Conservation (phyloP, 2,888 invertebrate genomes). For the Brachypalpus laphriformis region DNA sequence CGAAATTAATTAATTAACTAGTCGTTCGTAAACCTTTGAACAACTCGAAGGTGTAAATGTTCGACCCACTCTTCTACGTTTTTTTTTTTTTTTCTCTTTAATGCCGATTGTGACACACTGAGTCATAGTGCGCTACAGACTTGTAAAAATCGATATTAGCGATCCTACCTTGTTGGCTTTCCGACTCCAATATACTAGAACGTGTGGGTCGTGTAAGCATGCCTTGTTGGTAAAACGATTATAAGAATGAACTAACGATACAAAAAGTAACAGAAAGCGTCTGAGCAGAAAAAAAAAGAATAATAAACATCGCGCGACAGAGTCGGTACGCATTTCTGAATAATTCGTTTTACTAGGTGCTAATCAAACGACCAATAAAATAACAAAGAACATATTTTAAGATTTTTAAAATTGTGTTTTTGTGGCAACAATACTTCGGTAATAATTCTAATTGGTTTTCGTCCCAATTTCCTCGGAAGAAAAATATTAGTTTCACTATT, state of each 20-base stretch:
- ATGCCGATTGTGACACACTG: constrained; percentile 11
- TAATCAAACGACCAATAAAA: not conserved
- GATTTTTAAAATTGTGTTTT: not conserved
- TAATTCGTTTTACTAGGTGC: not conserved
- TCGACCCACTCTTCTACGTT: constrained; percentile 3
- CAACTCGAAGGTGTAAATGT: constrained; percentile 20
- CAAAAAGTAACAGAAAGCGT: not conserved
- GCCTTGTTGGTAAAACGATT: constrained; percentile 4
- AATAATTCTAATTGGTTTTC: too few species aligned
- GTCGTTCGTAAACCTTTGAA: constrained; percentile 3
- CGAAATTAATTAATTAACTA: constrained; percentile 3
- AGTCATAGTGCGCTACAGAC: constrained; percentile 32
- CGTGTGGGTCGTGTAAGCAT: constrained; percentile 6
- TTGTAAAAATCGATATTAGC: constrained; percentile 8
- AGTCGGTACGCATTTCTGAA: constrained; percentile 2
- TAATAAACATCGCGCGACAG: not conserved
- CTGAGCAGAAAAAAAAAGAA: not conserved
- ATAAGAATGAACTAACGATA: constrained; percentile 7
- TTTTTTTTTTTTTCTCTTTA: not conserved
- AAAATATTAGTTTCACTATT: too few species aligned
- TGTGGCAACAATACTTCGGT: not conserved
- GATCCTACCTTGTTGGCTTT: constrained; percentile 16
- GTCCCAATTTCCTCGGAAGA: too few species aligned
- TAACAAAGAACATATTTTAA: not conserved
- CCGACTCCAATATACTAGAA: not conserved